These are phyloP conservation scores for Nasonovia ribisnigri DNA, from an alignment of 2,888 invertebrate species.

Conservation along the genomic window DNA sequence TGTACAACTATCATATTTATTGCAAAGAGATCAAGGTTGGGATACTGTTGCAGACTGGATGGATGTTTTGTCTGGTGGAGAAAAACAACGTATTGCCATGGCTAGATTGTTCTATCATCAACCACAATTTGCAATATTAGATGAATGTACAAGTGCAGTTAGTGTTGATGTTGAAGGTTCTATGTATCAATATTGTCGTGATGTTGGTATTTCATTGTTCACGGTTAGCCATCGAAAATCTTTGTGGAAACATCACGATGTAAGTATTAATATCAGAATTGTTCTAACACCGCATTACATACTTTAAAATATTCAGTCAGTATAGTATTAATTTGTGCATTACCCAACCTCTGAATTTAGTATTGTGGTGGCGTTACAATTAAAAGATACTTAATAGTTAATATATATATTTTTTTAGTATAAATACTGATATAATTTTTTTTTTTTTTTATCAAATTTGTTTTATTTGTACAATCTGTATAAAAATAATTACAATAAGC, in stretches of 20 bases:
- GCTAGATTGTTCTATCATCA: constrained; percentile 96
- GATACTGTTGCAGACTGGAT: constrained; percentile 98
- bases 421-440: neutral
- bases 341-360: neutral
- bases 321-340: neutral
- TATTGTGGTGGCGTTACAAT: neutral
- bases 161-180: constrained; percentile 98
- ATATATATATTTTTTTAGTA: neutral
- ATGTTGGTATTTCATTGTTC: constrained; percentile 91
- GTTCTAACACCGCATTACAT: neutral
- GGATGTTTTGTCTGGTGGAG: constrained; percentile 97
- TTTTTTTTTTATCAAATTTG: too few species aligned
- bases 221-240: constrained; percentile 98
- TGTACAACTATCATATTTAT: constrained; percentile 87
- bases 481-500: too few species aligned
- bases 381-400: neutral
- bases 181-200: constrained; percentile 95
- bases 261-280: constrained; percentile 68
- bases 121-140: constrained; percentile 98
- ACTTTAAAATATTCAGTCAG: neutral
- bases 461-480: too few species aligned
- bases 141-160: constrained; percentile 98
- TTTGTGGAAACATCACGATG: constrained; percentile 97
- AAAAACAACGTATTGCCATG: constrained; percentile 99
- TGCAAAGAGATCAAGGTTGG: constrained; percentile 88